Base-by-base conservation (phyloP, 1,140 invertebrate species). In the Cephus cinctus region DNA sequence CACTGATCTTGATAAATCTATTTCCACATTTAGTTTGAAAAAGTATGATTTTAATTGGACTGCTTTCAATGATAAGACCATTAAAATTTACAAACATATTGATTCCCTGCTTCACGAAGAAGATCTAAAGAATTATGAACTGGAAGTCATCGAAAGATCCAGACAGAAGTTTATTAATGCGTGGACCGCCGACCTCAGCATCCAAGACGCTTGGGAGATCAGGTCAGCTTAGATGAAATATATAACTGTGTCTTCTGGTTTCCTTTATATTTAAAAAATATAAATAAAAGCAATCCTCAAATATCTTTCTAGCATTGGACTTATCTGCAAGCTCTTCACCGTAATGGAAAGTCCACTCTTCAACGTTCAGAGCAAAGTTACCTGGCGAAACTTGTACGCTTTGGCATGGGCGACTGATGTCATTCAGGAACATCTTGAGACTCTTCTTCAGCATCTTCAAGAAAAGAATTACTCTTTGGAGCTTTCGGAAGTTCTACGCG, bases 1-100 rank as follows among this genome's bases (percentile, higher is more conserved):
- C 14, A 63, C 56, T 16, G 4, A 19, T 4, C 39, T 63, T 5
- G 40, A 36, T 3, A n/a, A 36, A 12, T 15, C 2, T 3, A 5
- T 9, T 36, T 36, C 11, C 19, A 15, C 34, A 12, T 8, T 6
- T 12, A 61, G 35, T 19, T 42, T n/a, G 43, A 53, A 22, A n/a
- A n/a, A n/a, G n/a, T n/a, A n/a, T 9, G 11, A 45, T 0, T 75
- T 69, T 45, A 68, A 73, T 41, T 73, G 69, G 69, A 73, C 69
- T 0, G 21, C 22, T 1, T 71, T 75, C 39, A 73, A 75, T 54
- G 56, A 50, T 22, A 65, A 64, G 43, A 32, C 58, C 5, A 51
- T 71, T n/a, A 52, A 59, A 23, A 61, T 75, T 59, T 73, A 73
- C 43, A 47, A 49, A 1, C 57, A 73, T 16, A 56, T 75, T 18